These are phyloP conservation scores for Nicator chloris DNA, from an alignment of 2,113 vertebrate species.

Conservation along the genomic window DNA sequence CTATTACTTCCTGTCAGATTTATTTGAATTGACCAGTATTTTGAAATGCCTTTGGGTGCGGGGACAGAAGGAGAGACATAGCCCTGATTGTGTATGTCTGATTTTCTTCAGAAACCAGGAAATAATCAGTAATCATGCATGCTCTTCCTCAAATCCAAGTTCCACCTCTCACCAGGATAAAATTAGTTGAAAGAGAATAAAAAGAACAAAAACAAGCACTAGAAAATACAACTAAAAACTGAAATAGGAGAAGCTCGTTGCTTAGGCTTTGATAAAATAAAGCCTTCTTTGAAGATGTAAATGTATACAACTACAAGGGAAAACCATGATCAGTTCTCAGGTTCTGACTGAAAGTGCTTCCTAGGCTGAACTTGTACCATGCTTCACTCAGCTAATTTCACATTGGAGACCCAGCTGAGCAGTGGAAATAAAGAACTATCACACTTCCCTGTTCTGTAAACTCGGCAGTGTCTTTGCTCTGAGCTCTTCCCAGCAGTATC, in stretches of 20 bases:
- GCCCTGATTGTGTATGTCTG: not conserved
- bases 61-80: not conserved
- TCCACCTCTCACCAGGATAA: not conserved
- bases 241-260: not conserved
- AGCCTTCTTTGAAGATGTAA: slow-evolving; percentile 33
- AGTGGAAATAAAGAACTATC: not conserved
- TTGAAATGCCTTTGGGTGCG: not conserved
- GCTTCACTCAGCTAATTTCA: not conserved
- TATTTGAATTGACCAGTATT: not conserved
- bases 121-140: not conserved
- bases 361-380: not conserved
- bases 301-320: not conserved
- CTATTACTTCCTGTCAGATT: not conserved
- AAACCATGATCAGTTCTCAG: not conserved
- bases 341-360: not conserved
- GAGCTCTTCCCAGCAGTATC: not conserved
- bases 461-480: not conserved
- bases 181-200: slow-evolving; percentile 16
- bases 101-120: not conserved
- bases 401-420: not conserved
- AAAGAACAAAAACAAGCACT: slow-evolving; percentile 25
- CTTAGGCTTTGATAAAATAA: slow-evolving; percentile 34
- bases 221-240: not conserved
- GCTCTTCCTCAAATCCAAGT: not conserved
- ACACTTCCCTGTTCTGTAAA: not conserved